These are phyloP conservation scores for Cebuella pygmaea DNA, from an alignment of 2,797 vertebrate species.

Conservation along the genomic window DNA sequence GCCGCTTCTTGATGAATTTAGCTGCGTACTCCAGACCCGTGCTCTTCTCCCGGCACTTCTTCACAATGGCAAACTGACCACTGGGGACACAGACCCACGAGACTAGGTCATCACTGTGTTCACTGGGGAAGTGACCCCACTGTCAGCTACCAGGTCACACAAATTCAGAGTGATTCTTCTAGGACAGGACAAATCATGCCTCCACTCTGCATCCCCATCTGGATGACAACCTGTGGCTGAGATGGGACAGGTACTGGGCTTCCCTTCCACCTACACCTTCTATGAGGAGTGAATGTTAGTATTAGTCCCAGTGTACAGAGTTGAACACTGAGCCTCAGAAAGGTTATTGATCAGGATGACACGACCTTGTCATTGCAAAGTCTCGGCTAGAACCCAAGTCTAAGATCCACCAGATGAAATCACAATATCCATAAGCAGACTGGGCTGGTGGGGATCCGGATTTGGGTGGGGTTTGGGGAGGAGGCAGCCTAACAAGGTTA, in stretches of 20 bases:
- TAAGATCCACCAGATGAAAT: neutral
- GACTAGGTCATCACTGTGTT: neutral
- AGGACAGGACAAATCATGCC: neutral
- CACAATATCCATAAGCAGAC: neutral
- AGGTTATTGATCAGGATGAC: neutral
- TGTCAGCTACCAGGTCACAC: neutral
- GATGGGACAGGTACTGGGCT: neutral
- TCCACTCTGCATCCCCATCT: neutral
- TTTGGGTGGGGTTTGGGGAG: neutral
- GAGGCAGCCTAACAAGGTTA: neutral
- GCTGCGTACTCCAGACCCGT: constrained; percentile 91
- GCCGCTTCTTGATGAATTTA: constrained; percentile 98
- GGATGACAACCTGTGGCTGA: neutral
- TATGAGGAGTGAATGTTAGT: neutral
- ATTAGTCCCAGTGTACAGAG: neutral
- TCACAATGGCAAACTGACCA: constrained; percentile 98
- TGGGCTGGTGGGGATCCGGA: neutral
- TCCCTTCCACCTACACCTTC: neutral
- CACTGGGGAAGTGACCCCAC: neutral
- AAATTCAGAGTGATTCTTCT: neutral
- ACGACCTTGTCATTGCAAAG: neutral
- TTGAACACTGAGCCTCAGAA: neutral
- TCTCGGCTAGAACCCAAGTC: neutral
- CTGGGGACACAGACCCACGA: constrained; percentile 81
- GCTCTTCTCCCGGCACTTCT: constrained; percentile 92